Conservation (phyloP, 2,797 vertebrate species). For the Psittacula echo region DNA sequence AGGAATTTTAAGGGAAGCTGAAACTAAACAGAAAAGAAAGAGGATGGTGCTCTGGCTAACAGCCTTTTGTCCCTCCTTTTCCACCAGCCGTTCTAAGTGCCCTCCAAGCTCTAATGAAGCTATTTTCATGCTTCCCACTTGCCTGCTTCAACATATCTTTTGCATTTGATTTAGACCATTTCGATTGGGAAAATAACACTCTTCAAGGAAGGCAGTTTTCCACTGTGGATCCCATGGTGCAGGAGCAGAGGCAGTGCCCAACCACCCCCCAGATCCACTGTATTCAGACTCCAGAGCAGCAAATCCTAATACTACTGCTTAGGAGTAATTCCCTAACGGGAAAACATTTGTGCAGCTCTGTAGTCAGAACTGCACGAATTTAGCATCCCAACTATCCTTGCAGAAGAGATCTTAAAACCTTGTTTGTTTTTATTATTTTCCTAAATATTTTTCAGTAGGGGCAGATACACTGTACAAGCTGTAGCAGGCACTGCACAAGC, state of each 20-base stretch:
- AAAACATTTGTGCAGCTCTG: neutral
- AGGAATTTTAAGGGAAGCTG: slow-evolving; percentile 50
- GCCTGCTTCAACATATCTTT: neutral
- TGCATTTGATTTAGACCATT: neutral
- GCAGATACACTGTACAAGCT: neutral
- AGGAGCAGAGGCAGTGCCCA: neutral
- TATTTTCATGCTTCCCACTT: neutral
- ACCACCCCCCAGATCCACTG: neutral
- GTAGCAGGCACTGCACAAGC: neutral
- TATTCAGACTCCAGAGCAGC: neutral
- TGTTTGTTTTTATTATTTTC: neutral
- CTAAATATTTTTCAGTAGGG: fast-evolving
- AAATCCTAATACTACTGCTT: neutral
- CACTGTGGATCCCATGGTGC: neutral
- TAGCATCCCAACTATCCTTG: neutral
- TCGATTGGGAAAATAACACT: neutral
- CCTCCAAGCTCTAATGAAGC: neutral
- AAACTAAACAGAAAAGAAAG: slow-evolving; percentile 14
- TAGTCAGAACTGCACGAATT: neutral
- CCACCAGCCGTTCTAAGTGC: neutral
- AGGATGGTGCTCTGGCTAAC: neutral
- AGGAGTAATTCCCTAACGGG: neutral
- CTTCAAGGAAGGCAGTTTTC: neutral
- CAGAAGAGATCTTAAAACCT: neutral
- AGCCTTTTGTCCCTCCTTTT: neutral